Evolutionary conservation across 2,888 invertebrate genomes (phyloP).

Genomic region (Drosophila prolongata): DNA sequence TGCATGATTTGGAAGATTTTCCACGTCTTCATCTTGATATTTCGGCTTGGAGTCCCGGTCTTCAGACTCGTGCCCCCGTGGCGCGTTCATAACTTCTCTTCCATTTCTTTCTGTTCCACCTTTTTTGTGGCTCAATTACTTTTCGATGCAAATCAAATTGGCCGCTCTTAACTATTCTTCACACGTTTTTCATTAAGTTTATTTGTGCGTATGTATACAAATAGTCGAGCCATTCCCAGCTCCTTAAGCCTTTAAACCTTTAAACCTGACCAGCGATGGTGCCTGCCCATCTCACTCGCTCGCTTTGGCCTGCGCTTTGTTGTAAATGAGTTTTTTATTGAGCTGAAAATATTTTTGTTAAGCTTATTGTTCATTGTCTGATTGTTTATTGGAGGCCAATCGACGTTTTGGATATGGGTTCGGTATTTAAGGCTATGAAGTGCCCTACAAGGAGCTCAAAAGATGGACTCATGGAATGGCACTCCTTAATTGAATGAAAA

Average conservation of each 20-base stretch:
- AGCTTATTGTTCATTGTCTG: slow-evolving; percentile 62
- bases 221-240: slow-evolving; percentile 16
- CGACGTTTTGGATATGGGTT: slow-evolving; percentile 11
- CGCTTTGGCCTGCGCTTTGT: slow-evolving; percentile 15
- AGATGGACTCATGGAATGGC: background rate
- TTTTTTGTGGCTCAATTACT: slow-evolving; percentile 78
- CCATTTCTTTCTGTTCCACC: slow-evolving; percentile 17
- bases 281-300: slow-evolving; percentile 18
- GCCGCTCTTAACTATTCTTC: slow-evolving; percentile 79
- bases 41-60: slow-evolving; percentile 1
- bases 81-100: slow-evolving; percentile 64
- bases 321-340: slow-evolving; percentile 69
- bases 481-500: too few relatives aligned
- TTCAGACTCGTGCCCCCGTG: slow-evolving; percentile 66
- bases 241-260: background rate
- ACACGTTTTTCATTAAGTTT: slow-evolving; percentile 79
- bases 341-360: slow-evolving; percentile 66
- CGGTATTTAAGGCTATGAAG: background rate
- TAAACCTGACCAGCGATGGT: slow-evolving; percentile 7
- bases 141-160: slow-evolving; percentile 82
- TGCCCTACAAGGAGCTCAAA: slow-evolving; percentile 5
- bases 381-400: slow-evolving; percentile 58
- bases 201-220: slow-evolving; percentile 40
- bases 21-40: slow-evolving; percentile 26
- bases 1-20: slow-evolving; percentile 80